Evolutionary conservation across 2,113 vertebrate species (phyloP).

Genomic region (Misgurnus anguillicaudatus): DNA sequence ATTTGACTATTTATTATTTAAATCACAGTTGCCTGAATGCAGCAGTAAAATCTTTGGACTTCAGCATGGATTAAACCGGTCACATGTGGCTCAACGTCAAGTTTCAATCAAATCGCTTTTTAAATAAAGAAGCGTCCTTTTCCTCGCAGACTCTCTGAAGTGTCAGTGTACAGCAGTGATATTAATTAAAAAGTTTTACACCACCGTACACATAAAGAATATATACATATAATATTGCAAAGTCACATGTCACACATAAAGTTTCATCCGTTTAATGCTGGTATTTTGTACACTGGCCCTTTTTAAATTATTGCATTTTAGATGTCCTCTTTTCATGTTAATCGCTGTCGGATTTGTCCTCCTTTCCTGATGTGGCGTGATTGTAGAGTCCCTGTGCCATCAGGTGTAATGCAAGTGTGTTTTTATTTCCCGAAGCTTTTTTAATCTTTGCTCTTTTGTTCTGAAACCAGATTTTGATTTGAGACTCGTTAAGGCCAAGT

Average conservation of each 20-base stretch:
- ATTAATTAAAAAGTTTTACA: constrained; percentile 60
- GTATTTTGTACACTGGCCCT: constrained; percentile 85
- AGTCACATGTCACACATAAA: constrained; percentile 71
- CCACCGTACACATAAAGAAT: constrained; percentile 74
- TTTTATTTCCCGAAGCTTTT: constrained; percentile 82
- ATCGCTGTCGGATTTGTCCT: constrained; percentile 89
- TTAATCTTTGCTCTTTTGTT: constrained; percentile 93
- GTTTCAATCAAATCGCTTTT: constrained; percentile 74
- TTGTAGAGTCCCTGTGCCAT: constrained; percentile 92
- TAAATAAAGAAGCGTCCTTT: constrained; percentile 62
- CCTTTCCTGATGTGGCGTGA: constrained; percentile 81
- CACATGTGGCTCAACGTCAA: constrained; percentile 66
- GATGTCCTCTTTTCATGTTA: constrained; percentile 59
- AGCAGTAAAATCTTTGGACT: constrained; percentile 93
- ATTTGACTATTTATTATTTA: constrained; percentile 59
- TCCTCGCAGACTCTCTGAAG: constrained; percentile 57
- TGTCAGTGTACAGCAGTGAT: constrained; percentile 57
- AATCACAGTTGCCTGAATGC: constrained; percentile 87
- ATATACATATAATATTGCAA: constrained; percentile 79
- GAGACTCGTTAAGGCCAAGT: constrained; percentile 87
- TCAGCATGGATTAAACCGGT: constrained; percentile 81
- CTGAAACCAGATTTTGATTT: constrained; percentile 96
- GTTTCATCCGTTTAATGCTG: constrained; percentile 80
- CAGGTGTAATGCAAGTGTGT: constrained; percentile 83
- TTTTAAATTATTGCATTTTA: constrained; percentile 82